A percentile compares a stretch with the other conserved stretches of the same genome.
Evolutionary conservation across 2,888 invertebrate species (phyloP).

Genomic region (Anorthoa munda): DNA sequence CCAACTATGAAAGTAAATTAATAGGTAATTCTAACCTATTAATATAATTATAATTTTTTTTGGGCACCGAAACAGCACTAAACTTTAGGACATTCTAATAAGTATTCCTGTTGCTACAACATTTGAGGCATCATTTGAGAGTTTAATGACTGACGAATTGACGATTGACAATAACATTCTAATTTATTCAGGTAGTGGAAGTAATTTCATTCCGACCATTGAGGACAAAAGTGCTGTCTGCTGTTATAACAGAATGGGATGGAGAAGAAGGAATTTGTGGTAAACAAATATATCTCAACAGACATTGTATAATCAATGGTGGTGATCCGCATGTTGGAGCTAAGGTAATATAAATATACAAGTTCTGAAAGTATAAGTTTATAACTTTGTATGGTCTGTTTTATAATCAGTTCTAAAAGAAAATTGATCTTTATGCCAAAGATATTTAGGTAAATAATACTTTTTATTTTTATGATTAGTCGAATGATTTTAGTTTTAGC

Average conservation of each 20-base stretch:
- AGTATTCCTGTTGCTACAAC: too few relatives aligned
- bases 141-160: background rate
- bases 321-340: conserved; percentile 91
- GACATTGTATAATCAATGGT: conserved; percentile 88
- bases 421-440: background rate
- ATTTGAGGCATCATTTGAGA: too few relatives aligned
- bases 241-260: conserved; percentile 86
- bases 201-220: conserved; percentile 91
- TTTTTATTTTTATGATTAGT: conserved; percentile 1
- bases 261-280: conserved; percentile 91
- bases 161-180: background rate
- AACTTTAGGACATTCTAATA: too few relatives aligned
- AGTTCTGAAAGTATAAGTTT: background rate
- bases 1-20: too few relatives aligned
- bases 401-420: conserved; percentile 2
- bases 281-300: conserved; percentile 91
- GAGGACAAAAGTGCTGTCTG: conserved; percentile 89
- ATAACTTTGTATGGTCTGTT: too few relatives aligned
- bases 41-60: too few relatives aligned
- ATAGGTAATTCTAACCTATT: too few relatives aligned
- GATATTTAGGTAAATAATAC: conserved; percentile 10
- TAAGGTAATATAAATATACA: conserved; percentile 80
- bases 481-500: background rate
- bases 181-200: conserved; percentile 87
- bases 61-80: too few relatives aligned